These are phyloP conservation scores for Sabatieria punctata DNA, from an alignment of 2,888 invertebrate species.

Conservation along the genomic window DNA sequence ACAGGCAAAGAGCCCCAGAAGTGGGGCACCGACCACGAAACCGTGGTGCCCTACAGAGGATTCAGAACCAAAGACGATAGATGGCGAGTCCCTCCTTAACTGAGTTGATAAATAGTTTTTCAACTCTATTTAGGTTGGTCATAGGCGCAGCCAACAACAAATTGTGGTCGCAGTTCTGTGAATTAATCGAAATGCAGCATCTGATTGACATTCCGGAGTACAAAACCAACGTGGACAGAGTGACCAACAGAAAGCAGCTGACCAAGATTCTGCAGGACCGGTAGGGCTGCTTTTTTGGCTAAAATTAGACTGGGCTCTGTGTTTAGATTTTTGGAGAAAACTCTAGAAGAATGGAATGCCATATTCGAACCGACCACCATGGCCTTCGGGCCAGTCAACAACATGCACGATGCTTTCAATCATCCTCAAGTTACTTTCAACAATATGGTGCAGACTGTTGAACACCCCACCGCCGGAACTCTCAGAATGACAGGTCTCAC, in stretches of 20 bases:
- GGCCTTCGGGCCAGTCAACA: slow-evolving; percentile 77
- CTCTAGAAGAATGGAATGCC: slow-evolving; percentile 12
- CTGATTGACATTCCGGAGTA: neutral
- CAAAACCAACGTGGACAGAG: neutral
- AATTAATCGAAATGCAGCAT: neutral
- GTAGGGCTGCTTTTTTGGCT: too few relatives aligned
- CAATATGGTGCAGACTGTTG: slow-evolving; percentile 45
- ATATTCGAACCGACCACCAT: slow-evolving; percentile 29
- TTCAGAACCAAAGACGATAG: too few relatives aligned
- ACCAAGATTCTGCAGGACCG: too few relatives aligned
- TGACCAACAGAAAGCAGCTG: too few relatives aligned
- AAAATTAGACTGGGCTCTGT: too few relatives aligned
- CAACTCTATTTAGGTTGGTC: neutral
- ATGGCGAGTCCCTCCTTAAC: too few relatives aligned
- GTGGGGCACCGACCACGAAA: slow-evolving; percentile 1
- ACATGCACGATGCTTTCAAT: slow-evolving; percentile 61
- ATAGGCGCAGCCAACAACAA: neutral
- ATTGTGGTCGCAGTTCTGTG: neutral
- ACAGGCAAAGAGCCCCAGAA: neutral
- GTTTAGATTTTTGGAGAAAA: slow-evolving; percentile 11
- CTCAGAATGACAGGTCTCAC: slow-evolving; percentile 42
- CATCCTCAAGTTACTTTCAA: slow-evolving; percentile 49
- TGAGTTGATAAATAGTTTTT: too few relatives aligned
- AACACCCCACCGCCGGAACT: slow-evolving; percentile 49
- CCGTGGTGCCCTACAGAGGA: neutral